These are phyloP conservation scores for Habroteleia sp. DNA, from an alignment of 2,888 invertebrate genomes.

Conservation along the genomic window DNA sequence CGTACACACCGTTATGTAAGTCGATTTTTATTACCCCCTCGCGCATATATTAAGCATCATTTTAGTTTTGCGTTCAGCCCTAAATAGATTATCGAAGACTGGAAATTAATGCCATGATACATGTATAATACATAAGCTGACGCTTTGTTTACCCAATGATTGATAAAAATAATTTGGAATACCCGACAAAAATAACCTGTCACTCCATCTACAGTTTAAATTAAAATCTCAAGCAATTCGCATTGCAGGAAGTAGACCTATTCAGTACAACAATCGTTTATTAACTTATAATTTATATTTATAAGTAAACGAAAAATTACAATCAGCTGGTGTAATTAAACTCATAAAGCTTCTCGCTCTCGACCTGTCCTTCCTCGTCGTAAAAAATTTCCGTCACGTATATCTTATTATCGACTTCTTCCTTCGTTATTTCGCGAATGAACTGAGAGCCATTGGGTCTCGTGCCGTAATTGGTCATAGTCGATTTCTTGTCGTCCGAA, in stretches of 20 bases:
- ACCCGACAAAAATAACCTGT: no score
- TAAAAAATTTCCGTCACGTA: slow-evolving; percentile 26
- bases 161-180: no score
- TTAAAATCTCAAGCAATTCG: no score
- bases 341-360: slow-evolving; percentile 20
- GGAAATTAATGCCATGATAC: slow-evolving; percentile 53
- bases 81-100: slow-evolving; percentile 64
- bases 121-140: slow-evolving; percentile 44
- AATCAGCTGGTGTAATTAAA: slow-evolving; percentile 21
- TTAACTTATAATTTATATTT: no score
- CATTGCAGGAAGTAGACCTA: no score
- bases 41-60: slow-evolving; percentile 70
- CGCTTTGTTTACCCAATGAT: slow-evolving; percentile 6
- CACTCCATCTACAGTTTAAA: no score
- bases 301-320: no score
- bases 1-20: slow-evolving; percentile 71
- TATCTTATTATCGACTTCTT: slow-evolving; percentile 12
- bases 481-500: slow-evolving; percentile 1
- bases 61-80: slow-evolving; percentile 54
- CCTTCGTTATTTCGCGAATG: slow-evolving; percentile 29
- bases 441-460: slow-evolving; percentile 17
- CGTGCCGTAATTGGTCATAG: slow-evolving; percentile 37
- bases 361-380: slow-evolving; percentile 23
- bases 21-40: slow-evolving; percentile 79
- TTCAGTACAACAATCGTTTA: no score